phyloP scores from a whole-genome alignment of 2,888 invertebrate genomes.

The Chloroclystis v-ata region DNA sequence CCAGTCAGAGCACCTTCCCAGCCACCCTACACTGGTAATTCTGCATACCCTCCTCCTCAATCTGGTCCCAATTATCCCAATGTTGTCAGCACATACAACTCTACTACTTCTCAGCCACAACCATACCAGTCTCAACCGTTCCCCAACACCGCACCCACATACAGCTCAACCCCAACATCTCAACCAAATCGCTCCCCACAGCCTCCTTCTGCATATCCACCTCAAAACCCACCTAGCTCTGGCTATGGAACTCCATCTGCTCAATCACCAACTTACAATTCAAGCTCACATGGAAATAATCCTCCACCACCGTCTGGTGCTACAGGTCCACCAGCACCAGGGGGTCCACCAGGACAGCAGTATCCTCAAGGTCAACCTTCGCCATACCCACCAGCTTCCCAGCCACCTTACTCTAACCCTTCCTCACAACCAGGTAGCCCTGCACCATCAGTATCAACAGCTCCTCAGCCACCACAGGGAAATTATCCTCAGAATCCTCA shows the following conservation, averaged over 20 bases:
- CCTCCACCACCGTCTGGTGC: constrained; percentile 70
- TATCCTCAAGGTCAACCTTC: constrained; percentile 81
- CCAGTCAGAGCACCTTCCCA: constrained; percentile 65
- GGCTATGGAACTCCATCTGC: constrained; percentile 82
- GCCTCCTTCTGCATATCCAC: constrained; percentile 76
- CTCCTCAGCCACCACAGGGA: constrained; percentile 78
- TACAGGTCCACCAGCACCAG: constrained; percentile 68
- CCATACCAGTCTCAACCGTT: constrained; percentile 73
- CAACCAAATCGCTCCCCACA: constrained; percentile 78
- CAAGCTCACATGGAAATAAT: constrained; percentile 76
- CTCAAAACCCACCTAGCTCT: constrained; percentile 75
- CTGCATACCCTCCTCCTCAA: constrained; percentile 68
- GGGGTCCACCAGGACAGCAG: constrained; percentile 79
- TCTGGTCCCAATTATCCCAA: constrained; percentile 66
- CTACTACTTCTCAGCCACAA: constrained; percentile 68
- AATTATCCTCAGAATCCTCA: constrained; percentile 77
- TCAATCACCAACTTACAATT: constrained; percentile 81
- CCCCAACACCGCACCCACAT: constrained; percentile 71
- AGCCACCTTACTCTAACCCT: constrained; percentile 78
- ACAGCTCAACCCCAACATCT: constrained; percentile 73
- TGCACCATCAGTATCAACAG: constrained; percentile 68
- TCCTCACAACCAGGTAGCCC: constrained; percentile 75
- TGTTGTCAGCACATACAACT: constrained; percentile 70
- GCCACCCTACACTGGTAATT: constrained; percentile 67
- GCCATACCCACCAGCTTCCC: constrained; percentile 80